Percentiles rank a stretch among this genome's conserved stretches.
phyloP scores from a whole-genome alignment of 2,888 invertebrate species.

The Harpalus rubripes region DNA sequence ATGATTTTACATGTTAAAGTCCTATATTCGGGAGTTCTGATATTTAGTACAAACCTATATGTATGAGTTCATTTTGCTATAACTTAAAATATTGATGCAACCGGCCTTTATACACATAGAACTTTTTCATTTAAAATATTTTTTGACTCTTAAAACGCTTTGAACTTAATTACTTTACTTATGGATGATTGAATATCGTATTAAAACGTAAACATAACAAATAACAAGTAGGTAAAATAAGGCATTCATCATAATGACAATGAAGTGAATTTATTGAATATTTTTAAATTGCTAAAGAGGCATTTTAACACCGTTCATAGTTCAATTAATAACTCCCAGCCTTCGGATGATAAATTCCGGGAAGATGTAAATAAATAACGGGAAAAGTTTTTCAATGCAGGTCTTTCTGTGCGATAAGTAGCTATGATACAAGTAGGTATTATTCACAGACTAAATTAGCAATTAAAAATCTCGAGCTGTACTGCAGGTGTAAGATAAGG shows the following conservation, averaged over 20 bases:
- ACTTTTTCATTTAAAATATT: too few species aligned
- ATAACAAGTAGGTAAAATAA: neutral
- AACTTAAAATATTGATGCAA: too few species aligned
- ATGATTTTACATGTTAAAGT: too few species aligned
- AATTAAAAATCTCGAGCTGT: slow-evolving; percentile 62
- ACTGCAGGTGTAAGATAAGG: slow-evolving; percentile 65
- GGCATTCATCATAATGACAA: neutral
- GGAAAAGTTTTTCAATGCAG: slow-evolving; percentile 25
- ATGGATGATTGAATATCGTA: too few species aligned
- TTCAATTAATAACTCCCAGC: slow-evolving; percentile 11
- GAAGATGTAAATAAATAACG: slow-evolving; percentile 56
- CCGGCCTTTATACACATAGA: too few species aligned
- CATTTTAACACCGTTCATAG: slow-evolving; percentile 29
- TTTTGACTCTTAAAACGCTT: too few species aligned
- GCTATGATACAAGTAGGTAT: slow-evolving; percentile 54
- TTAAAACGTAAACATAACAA: too few species aligned
- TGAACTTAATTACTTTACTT: too few species aligned
- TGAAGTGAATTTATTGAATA: neutral
- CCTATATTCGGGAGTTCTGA: too few species aligned
- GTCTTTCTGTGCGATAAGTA: slow-evolving; percentile 59
- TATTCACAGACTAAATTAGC: slow-evolving; percentile 63
- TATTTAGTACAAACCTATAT: too few species aligned
- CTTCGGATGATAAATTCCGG: slow-evolving; percentile 36
- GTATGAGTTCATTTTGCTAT: too few species aligned
- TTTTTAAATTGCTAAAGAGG: slow-evolving; percentile 18